Conservation (phyloP, 2,888 invertebrate species). For the Sipha maydis region DNA sequence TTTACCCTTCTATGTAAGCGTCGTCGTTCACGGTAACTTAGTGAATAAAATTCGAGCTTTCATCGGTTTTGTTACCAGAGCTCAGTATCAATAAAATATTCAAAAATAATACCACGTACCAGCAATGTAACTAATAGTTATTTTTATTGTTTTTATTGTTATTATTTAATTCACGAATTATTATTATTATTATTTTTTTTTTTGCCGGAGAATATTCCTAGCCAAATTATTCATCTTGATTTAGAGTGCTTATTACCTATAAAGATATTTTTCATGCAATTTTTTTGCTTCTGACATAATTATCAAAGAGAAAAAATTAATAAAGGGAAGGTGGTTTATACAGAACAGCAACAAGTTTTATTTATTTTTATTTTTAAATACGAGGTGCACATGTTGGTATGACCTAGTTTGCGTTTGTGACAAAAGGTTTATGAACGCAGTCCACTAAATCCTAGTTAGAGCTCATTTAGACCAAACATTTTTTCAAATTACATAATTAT, state of each 20-base stretch:
- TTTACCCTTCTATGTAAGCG: neutral
- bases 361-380: slow-evolving; percentile 26
- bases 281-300: slow-evolving; percentile 52
- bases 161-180: neutral
- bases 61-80: neutral
- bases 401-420: slow-evolving; percentile 48
- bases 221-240: slow-evolving; percentile 1
- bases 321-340: slow-evolving; percentile 36
- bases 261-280: neutral
- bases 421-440: slow-evolving; percentile 35
- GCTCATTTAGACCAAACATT: neutral
- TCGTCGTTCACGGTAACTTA: too few relatives aligned
- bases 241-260: neutral
- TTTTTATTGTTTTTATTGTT: neutral
- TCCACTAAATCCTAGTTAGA: neutral
- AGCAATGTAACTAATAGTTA: too few relatives aligned
- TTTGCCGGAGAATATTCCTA: neutral
- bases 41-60: neutral
- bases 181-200: too few relatives aligned
- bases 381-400: slow-evolving; percentile 43
- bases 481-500: neutral
- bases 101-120: neutral
- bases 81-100: neutral
- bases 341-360: slow-evolving; percentile 42
- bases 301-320: slow-evolving; percentile 48